phyloP scores from a whole-genome alignment of 2,113 vertebrate species.

The Charadrius vociferus region DNA sequence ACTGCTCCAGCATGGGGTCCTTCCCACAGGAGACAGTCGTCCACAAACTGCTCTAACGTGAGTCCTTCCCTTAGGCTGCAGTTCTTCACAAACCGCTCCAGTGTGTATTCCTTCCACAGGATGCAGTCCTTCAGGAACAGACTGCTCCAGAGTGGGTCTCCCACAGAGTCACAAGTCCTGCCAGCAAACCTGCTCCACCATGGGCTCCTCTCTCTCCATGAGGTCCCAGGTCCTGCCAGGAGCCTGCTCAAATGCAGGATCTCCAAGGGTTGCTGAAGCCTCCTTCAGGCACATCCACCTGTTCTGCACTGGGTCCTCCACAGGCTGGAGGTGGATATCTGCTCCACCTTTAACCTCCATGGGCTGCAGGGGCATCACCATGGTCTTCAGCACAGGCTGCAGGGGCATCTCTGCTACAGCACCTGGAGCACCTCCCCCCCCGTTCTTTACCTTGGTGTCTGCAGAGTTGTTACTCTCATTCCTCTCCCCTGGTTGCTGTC shows the following conservation, averaged over 20 bases:
- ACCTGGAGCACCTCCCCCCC: background rate
- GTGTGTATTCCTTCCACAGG: background rate
- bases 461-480: background rate
- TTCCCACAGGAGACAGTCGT: background rate
- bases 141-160: background rate
- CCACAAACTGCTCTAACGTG: background rate
- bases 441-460: background rate
- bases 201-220: background rate
- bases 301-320: background rate
- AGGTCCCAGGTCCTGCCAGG: background rate
- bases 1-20: background rate
- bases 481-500: background rate
- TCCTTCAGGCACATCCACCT: background rate
- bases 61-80: background rate
- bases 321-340: background rate
- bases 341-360: background rate
- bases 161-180: background rate
- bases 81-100: background rate
- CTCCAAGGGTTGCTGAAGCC: background rate
- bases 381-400: rapidly evolving
- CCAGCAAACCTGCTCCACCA: background rate
- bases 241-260: background rate
- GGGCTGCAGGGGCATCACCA: background rate
- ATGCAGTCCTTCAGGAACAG: background rate
- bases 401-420: background rate